Base-by-base conservation (phyloP, 2,113 vertebrate genomes). In the Malaclemys terrapin region DNA sequence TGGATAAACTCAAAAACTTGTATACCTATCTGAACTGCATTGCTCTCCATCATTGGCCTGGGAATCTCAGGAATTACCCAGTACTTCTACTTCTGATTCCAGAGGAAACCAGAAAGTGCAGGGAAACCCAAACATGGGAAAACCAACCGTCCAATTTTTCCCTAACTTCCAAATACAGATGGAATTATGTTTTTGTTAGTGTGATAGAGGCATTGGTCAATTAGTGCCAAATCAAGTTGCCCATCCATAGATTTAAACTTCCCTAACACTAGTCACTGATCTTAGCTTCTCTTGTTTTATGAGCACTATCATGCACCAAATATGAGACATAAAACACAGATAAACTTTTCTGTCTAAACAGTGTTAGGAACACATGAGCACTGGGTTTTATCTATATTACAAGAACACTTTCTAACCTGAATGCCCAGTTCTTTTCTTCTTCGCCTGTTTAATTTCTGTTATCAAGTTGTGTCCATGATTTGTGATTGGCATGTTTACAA, bases 391-490 rank as follows among this genome's bases (percentile, higher is more conserved):
- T 49, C 38, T 82, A 6, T 13, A 9, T 54, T 93, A 84, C 49
- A 91, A 80, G 80, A 92, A 31, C 52, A 83, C 47, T 17, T 85
- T 59, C 27, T 89, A 78, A 62, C 50, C 86, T 87, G 93, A 95
- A 89, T 95, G 65, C 2, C 45, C 69, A 80, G 12, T 72, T 94
- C 87, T 94, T 96, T 94, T 42, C 45, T 89, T 80, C 82, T 81
- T 84, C 9, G 38, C 84, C 10, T 93, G 88, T 94, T 93, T 96
- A 53, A 82, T 90, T 91, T 94, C 94, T 85, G 82, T 42, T 82
- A 53, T 87, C 96, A 91, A 93, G 86, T 65, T 88, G 12, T 89
- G 92, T 50, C 54, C 84, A 3, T 92, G 90, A 96, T 94, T 95
- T 89, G 90, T 88, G 90, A 92, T 72, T 42, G 84, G 22, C 12